Evolutionary conservation across 2,113 vertebrate genomes (phyloP), one percentile per base, ranked within the genome.

Genomic region (Dipodomys spectabilis): DNA sequence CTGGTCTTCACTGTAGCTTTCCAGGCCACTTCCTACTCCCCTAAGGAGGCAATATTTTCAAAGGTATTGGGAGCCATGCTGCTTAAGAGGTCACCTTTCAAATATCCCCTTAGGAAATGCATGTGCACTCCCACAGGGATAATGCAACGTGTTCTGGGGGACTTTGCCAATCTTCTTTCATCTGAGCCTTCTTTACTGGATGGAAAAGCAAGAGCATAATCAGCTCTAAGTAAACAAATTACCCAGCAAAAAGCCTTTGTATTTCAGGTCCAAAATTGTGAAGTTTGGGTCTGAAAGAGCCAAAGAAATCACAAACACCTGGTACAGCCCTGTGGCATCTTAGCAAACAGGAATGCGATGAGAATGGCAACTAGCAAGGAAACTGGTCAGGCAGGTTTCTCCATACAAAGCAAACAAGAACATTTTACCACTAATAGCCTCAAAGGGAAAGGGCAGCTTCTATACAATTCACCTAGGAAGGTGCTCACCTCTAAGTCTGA

Each of bases 351-450:
- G 81, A 94, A 90, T 20, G 53, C 60, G 82, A 86, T 39, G 68
- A 73, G 87, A 94, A 93, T 32, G 82, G 86, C 78, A 91, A 91
- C 39, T 49, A 32, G 30, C 12, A 25, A 67, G 45, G 60, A 82
- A 96, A 96, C 92, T 88, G 53, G 88, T 86, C 30, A 45, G 86
- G 62, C 68, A 77, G 86, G 91, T 96, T 97, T 96, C 65, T 83
- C 30, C 6, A 72, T 68, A 44, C 73, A 94, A 93, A 93, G 82
- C 49, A 93, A 94, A 94, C 82, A 92, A 77, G 64, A 49, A 49
- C 49, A 49, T 49, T 94, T 93, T 57, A 88, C 35, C 53, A 25
- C n/a, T 88, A 86, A 64, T 5, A n/a, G 60, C 32, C 88, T 88
- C 86, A 82, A 86, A 94, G 67, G 60, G 84, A 74, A 92, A 83